These are phyloP conservation scores for Mycalesis mineus DNA, from an alignment of 2,888 invertebrate genomes.

Conservation along the genomic window DNA sequence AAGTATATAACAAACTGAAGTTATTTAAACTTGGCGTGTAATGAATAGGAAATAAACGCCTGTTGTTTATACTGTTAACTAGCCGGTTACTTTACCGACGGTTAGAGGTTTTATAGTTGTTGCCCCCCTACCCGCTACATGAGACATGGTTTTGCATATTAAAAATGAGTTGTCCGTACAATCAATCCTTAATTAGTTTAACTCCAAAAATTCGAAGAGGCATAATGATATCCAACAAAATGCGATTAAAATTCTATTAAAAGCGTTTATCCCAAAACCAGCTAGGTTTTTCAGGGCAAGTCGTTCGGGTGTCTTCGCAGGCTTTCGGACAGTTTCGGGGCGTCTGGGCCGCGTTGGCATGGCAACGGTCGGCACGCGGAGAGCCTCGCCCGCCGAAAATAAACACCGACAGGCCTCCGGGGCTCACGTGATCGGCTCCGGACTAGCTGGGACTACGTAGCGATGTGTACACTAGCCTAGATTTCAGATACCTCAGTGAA, in stretches of 20 bases:
- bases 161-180: too few relatives aligned
- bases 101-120: too few relatives aligned
- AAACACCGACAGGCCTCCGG: conserved; percentile 50
- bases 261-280: conserved; percentile 4
- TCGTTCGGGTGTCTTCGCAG: conserved; percentile 44
- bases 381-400: conserved; percentile 64
- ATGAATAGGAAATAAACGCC: too few relatives aligned
- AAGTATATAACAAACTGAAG: too few relatives aligned
- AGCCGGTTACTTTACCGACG: too few relatives aligned
- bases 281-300: conserved; percentile 31
- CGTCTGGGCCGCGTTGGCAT: conserved; percentile 70
- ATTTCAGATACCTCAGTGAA: not conserved
- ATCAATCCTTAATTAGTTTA: too few relatives aligned
- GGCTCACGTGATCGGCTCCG: conserved; percentile 26
- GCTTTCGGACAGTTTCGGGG: conserved; percentile 47
- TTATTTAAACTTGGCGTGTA: too few relatives aligned
- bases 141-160: too few relatives aligned
- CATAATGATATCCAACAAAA: not conserved
- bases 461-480: not conserved
- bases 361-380: conserved; percentile 57
- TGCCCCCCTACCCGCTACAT: too few relatives aligned
- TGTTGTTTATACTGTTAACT: too few relatives aligned
- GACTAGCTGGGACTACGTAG: not conserved
- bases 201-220: too few relatives aligned
- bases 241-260: conserved; percentile 1